These are phyloP conservation scores for Synchiropus splendidus DNA, from an alignment of 2,113 vertebrate species.

Conservation along the genomic window DNA sequence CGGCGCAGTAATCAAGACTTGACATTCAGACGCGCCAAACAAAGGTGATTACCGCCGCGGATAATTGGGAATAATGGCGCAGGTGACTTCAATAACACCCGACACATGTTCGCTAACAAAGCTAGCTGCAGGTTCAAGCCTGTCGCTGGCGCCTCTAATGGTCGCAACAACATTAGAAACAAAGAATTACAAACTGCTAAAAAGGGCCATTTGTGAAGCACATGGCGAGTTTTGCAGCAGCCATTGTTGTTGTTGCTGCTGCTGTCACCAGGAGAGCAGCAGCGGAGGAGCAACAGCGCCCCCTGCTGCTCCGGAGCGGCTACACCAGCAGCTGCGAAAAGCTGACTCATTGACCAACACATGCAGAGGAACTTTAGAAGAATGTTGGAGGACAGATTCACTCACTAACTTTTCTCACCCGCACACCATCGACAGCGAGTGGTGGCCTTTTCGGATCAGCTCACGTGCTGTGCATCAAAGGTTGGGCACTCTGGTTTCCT, in stretches of 20 bases:
- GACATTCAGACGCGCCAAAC: conserved; percentile 32
- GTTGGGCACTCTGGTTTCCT: too few species aligned
- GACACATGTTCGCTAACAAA: too few species aligned
- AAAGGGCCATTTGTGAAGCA: neutral
- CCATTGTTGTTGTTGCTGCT: conserved; percentile 12
- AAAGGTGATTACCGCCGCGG: conserved; percentile 32
- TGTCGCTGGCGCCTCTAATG: too few species aligned
- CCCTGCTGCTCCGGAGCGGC: conserved; percentile 45
- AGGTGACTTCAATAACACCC: conserved; percentile 15
- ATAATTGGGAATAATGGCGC: conserved; percentile 39
- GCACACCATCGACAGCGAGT: too few species aligned
- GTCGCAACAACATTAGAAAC: neutral
- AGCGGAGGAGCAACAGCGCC: conserved; percentile 54
- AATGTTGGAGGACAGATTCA: too few species aligned
- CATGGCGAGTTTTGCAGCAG: conserved; percentile 6
- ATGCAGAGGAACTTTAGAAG: conserved; percentile 9
- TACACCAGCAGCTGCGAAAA: conserved; percentile 5
- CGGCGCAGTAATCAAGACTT: conserved; percentile 23
- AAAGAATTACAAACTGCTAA: neutral
- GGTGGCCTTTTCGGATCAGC: too few species aligned
- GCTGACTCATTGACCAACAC: conserved; percentile 42
- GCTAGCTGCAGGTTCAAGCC: too few species aligned
- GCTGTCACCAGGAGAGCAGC: too few species aligned
- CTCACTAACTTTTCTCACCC: too few species aligned
- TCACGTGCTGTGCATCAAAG: too few species aligned